Evolutionary conservation across 1,140 invertebrate genomes (phyloP).

Genomic region (Papilio machaon): DNA sequence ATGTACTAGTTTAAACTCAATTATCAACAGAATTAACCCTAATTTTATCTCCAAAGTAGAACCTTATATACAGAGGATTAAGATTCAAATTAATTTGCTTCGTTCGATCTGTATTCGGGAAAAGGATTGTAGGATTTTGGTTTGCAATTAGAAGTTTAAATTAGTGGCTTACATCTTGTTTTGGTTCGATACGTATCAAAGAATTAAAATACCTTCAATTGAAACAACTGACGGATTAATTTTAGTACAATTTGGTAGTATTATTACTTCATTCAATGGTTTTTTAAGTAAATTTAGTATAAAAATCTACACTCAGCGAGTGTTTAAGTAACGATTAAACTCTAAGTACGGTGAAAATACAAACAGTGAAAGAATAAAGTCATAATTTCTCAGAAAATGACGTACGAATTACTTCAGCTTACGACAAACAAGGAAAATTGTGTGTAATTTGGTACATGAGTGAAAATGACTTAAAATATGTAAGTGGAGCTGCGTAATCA

Average conservation of each 20-base stretch:
- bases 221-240: neutral
- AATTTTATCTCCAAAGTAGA: neutral
- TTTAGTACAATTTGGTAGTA: neutral
- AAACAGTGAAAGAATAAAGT: neutral
- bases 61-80: neutral
- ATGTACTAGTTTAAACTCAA: neutral
- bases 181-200: neutral
- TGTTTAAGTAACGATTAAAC: neutral
- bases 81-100: neutral
- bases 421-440: neutral
- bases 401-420: neutral
- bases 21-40: neutral
- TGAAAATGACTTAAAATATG: conserved; percentile 7
- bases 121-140: neutral
- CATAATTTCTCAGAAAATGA: neutral
- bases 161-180: neutral
- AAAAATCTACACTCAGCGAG: neutral
- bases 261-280: no score
- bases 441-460: neutral
- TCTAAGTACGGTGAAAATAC: neutral
- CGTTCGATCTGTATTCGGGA: neutral
- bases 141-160: conserved; percentile 1
- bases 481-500: conserved; percentile 12
- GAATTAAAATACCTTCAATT: neutral
- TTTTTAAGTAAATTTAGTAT: neutral